Base-by-base conservation (phyloP, 2,888 invertebrate species). In the Marronus borbonicus region DNA sequence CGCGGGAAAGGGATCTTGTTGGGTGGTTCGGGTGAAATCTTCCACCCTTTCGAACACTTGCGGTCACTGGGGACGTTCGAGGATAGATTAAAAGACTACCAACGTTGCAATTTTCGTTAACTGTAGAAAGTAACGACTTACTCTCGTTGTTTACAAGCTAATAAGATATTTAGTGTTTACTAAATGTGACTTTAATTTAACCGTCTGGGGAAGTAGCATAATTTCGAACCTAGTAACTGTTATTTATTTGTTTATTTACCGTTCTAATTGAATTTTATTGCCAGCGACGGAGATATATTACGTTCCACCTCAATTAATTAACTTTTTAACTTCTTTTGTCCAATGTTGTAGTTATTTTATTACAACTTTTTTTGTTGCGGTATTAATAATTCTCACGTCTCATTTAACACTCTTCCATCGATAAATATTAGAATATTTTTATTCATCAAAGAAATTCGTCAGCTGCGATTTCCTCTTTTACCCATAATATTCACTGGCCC, bases 121-220 rank as follows among this genome's bases (percentile, higher is more conserved):
- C 82, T 83, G 82, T 81, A 17, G n/a, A 83, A 83, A 80, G 81
- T 83, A 83, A 83, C 81, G 80, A 81, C 80, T 81, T 81, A 82
- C 80, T 80, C 80, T 80, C 78, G 78, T 82, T 81, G 81, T 81
- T 82, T 81, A 82, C 52, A 39, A 50, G 82, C 83, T 84, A 84
- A 85, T 85, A 84, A 84, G 83, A 83, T 84, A 84, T 85, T 84
- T 85, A 85, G 84, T 85, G 83, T 84, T 85, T 84, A 84, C 83
- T 72, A 72, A 80, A 81, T 52, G 78, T 79, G 31, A 62, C 80
- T 77, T 74, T 78, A 68, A 39, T 17, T 28, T 12, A 20, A 12
- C 24, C 10, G 60, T 20, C 20, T 24, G 24, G 24, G 24, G 2
- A 24, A 24, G 24, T 2, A 24, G 24, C 24, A 24, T 24, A 24